A percentile compares a stretch with the other conserved stretches of the same genome.
Evolutionary conservation across 2,113 vertebrate genomes (phyloP).

Genomic region (Sapajus apella): DNA sequence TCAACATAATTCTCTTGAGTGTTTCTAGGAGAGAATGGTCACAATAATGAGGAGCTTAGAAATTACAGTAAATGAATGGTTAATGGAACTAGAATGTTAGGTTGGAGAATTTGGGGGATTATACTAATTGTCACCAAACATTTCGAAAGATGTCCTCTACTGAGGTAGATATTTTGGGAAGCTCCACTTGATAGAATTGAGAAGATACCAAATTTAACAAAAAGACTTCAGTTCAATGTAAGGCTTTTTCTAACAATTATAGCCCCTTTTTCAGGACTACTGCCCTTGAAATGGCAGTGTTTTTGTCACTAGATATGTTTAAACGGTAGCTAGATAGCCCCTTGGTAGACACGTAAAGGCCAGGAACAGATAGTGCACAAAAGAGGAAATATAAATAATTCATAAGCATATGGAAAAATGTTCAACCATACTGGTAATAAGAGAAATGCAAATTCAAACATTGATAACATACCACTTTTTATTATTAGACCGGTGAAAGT

Average conservation of each 20-base stretch:
- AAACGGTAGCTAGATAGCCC: background rate
- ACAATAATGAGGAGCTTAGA: background rate
- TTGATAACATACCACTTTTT: background rate
- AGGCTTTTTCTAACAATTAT: background rate
- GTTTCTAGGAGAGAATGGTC: background rate
- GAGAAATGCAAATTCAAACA: constrained; percentile 10
- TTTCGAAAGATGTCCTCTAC: background rate
- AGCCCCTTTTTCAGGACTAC: background rate
- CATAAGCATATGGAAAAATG: background rate
- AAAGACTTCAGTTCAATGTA: background rate
- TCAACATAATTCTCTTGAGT: background rate
- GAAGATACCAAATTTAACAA: background rate
- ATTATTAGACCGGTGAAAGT: background rate
- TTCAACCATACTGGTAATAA: background rate
- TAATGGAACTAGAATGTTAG: background rate
- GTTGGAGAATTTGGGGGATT: background rate
- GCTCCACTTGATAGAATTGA: background rate
- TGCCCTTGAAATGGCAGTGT: background rate
- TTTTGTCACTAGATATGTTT: constrained; percentile 15
- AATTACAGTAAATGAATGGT: background rate
- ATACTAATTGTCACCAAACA: background rate
- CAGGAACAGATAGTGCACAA: background rate
- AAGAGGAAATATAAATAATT: constrained; percentile 3
- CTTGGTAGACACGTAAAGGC: background rate
- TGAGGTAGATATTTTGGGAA: background rate